Base-by-base conservation (phyloP, 2,888 invertebrate genomes). In the Andrena haemorrhoa region DNA sequence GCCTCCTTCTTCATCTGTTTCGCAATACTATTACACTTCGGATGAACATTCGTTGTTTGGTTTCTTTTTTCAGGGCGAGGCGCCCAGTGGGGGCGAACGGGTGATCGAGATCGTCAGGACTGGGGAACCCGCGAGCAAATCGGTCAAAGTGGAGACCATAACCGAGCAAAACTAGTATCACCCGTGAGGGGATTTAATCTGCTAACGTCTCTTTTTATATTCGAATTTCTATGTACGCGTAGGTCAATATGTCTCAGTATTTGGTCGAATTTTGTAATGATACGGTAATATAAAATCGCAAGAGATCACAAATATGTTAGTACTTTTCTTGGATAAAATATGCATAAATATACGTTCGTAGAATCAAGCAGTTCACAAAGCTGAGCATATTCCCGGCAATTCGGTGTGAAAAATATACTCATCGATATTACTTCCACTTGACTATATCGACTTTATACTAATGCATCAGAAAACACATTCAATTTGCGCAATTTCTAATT, bases 51-150 rank as follows among this genome's bases (percentile, higher is more conserved):
- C 68, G 16, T 53, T 56, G 47, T 29, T 23, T 23, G 41, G 1
- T 60, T 26, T 65, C 35, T 65, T 35, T 35, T 89, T 90, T 79
- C 83, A 93, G 93, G 86, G 75, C 41, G 35, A 86, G 47, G 85
- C 80, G 51, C 84, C 91, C 31, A 69, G 72, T 63, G 89, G 85
- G 26, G 86, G 84, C 26, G 93, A 92, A 82, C 91, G 93, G 76
- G 73, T 92, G 23, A 86, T 93, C 75, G 90, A 92, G 74, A 91
- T 93, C 49, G 89, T 93, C 3, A 92, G 91, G 87, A 93, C 93
- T 47, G 92, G 92, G 20, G 83, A 89, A 74, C 93, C 93, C 3
- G 89, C 92, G 4, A 89, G 87, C 23, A 88, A 91, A 71, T 86
- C 89, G 65, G 72, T 88, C 26, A 80, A 85, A 69, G 66, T 88